Evolutionary conservation across 1,140 invertebrate genomes (phyloP).

Genomic region (Sitophilus oryzae): DNA sequence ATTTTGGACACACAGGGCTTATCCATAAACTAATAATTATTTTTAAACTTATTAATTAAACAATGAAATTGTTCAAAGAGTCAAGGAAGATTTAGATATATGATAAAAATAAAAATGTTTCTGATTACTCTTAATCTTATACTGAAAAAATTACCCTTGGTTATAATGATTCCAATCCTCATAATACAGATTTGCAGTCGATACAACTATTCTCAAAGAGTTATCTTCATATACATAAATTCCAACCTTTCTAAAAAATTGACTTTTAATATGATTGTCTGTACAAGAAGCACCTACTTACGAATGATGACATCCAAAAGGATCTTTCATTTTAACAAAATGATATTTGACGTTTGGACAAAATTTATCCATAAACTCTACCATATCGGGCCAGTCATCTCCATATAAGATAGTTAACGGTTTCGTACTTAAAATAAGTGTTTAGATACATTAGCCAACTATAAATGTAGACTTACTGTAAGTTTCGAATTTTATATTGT

Average conservation of each 20-base stretch:
- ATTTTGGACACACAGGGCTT: conserved; percentile 66
- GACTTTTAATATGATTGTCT: not conserved
- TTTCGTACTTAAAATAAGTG: conserved; percentile 50
- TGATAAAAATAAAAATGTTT: no score
- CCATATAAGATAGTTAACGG: conserved; percentile 77
- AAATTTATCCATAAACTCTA: conserved; percentile 45
- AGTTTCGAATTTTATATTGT: conserved; percentile 66
- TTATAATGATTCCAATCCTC: conserved; percentile 92
- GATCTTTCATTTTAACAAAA: conserved; percentile 65
- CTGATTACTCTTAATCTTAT: no score
- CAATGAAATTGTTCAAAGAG: no score
- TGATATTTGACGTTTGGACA: conserved; percentile 59
- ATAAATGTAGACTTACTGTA: conserved; percentile 28
- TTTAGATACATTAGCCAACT: not conserved
- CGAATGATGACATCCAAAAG: conserved; percentile 87
- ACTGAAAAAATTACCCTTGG: conserved; percentile 63
- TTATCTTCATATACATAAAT: conserved; percentile 76
- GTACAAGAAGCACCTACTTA: conserved; percentile 43
- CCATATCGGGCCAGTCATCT: conserved; percentile 58
- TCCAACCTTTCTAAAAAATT: conserved; percentile 73
- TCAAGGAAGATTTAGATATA: no score
- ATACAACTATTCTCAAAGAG: conserved; percentile 78
- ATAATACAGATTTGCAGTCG: conserved; percentile 86
- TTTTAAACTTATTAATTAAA: not conserved
- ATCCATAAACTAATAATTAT: conserved; percentile 67